A percentile compares a stretch with the other conserved stretches of the same genome.
Evolutionary conservation across 2,113 vertebrate genomes (phyloP).

Genomic region (Centropristis striata): DNA sequence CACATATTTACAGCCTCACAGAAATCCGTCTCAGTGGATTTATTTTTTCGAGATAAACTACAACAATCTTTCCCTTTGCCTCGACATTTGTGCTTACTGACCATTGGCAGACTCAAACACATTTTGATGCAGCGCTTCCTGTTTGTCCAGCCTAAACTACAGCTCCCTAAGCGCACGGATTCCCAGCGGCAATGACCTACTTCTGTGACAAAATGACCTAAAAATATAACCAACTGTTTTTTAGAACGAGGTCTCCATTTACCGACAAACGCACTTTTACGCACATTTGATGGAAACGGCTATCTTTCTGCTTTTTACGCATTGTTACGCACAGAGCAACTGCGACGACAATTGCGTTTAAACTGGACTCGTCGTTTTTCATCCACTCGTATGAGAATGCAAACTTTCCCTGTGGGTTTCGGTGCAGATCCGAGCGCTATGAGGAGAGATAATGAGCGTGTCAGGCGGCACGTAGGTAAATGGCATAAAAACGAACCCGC

Average conservation of each 20-base stretch:
- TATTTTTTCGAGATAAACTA: accelerated
- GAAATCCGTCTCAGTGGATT: not conserved
- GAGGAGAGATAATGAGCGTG: not conserved
- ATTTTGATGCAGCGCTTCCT: conserved; percentile 53
- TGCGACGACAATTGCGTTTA: not conserved
- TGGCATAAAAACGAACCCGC: not conserved
- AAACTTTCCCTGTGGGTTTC: conserved; percentile 11
- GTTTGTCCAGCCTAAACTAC: conserved; percentile 63
- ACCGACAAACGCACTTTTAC: conserved; percentile 3
- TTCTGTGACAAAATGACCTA: conserved; percentile 20
- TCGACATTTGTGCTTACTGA: not conserved
- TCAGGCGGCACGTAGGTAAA: not conserved
- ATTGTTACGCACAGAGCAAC: conserved; percentile 35
- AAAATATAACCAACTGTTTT: not conserved
- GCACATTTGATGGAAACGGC: not conserved
- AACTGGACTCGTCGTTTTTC: not conserved
- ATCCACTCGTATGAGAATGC: not conserved
- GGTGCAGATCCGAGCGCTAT: not conserved
- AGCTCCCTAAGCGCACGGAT: conserved; percentile 31
- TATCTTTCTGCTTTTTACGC: conserved; percentile 18
- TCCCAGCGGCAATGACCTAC: conserved; percentile 32
- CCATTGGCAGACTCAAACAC: not conserved
- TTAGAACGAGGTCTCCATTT: not conserved
- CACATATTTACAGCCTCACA: conserved; percentile 75
- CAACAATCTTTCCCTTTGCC: not conserved